A percentile compares a stretch with the other conserved stretches of the same genome.
phyloP scores from a whole-genome alignment of 2,797 vertebrate genomes.

The Enteromius mattozi region DNA sequence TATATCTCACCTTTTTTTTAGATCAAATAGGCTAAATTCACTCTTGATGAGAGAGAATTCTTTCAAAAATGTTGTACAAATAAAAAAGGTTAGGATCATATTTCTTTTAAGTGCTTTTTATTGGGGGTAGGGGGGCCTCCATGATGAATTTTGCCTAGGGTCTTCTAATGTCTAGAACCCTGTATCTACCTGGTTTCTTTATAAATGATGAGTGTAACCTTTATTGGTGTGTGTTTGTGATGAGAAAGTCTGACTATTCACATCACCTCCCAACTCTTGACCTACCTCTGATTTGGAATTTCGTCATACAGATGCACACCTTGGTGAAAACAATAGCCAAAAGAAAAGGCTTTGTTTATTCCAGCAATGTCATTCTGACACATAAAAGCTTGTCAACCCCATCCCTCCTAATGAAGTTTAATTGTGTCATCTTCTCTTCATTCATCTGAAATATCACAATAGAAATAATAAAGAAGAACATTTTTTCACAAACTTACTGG shows the following conservation, averaged over 20 bases:
- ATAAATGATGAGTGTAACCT: not conserved
- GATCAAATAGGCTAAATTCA: no score
- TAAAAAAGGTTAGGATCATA: no score
- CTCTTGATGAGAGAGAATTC: no score
- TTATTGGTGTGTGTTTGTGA: not conserved
- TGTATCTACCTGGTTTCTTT: no score
- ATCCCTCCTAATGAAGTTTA: conserved; percentile 15
- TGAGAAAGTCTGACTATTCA: not conserved
- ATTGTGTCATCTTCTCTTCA: not conserved
- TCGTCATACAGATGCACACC: not conserved
- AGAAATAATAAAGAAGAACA: not conserved
- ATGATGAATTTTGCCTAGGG: no score
- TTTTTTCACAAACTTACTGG: not conserved
- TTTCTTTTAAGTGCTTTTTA: no score
- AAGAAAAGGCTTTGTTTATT: conserved; percentile 4
- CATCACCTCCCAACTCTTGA: not conserved
- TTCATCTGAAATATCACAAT: conserved; percentile 16
- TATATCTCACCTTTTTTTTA: no score
- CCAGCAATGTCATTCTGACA: not conserved
- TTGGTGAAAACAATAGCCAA: not conserved
- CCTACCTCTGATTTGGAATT: not conserved
- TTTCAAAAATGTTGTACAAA: no score
- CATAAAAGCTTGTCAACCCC: not conserved
- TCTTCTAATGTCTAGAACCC: no score
- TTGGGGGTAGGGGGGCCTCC: no score